phyloP scores from a whole-genome alignment of 2,797 vertebrate species.

The Dendrocincla tyrannina region DNA sequence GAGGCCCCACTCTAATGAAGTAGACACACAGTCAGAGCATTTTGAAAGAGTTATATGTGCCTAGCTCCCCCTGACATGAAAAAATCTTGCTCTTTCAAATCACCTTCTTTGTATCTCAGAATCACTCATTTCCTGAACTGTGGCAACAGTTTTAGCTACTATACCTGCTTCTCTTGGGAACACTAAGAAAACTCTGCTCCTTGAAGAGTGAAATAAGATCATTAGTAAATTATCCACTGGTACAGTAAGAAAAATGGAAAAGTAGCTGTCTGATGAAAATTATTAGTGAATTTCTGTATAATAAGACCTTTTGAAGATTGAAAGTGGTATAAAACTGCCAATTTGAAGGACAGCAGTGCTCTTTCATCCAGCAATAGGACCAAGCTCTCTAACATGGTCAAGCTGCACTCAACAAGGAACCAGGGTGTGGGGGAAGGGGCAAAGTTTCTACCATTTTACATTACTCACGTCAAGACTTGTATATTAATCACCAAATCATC shows the following conservation, averaged over 20 bases:
- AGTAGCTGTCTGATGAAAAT: constrained; percentile 29
- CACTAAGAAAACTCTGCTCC: constrained; percentile 3
- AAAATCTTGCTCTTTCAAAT: background rate
- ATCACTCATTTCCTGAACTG: background rate
- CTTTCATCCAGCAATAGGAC: constrained; percentile 10
- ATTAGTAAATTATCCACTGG: constrained; percentile 39
- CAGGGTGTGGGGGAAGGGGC: no score
- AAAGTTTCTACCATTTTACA: background rate
- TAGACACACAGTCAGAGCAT: background rate
- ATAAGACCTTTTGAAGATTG: constrained; percentile 46
- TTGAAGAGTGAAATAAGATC: constrained; percentile 45
- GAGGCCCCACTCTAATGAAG: background rate
- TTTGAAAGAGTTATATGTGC: background rate
- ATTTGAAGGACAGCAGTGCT: constrained; percentile 23
- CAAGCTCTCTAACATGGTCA: background rate
- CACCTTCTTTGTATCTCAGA: background rate
- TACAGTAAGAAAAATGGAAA: constrained; percentile 5
- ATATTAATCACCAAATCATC: background rate
- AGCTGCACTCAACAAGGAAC: background rate
- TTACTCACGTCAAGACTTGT: background rate
- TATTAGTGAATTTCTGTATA: constrained; percentile 48
- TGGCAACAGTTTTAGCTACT: background rate
- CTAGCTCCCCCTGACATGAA: background rate
- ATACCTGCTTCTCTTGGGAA: background rate
- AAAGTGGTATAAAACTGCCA: constrained; percentile 46